Percentiles rank a stretch among this genome's conserved stretches.
Conservation (phyloP, 2,888 invertebrate genomes). For the Eugnorisma glareosa region DNA sequence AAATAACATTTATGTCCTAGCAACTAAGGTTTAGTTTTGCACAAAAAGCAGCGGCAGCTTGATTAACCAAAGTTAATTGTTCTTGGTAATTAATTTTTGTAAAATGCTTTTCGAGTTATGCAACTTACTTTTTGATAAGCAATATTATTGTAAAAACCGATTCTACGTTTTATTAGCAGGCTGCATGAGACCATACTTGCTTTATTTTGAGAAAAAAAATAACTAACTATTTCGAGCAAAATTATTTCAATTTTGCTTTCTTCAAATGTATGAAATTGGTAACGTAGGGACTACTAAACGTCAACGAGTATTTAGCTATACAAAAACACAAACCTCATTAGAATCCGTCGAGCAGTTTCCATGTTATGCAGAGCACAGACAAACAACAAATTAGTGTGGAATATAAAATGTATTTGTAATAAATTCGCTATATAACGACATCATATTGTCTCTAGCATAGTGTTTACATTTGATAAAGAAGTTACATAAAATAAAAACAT, state of each 20-base stretch:
- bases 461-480: conserved; percentile 22
- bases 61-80: conserved; percentile 41
- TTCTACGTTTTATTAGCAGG: not conserved
- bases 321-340: not conserved
- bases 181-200: not conserved
- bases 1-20: not conserved
- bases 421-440: conserved; percentile 65
- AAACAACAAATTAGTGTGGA: conserved; percentile 43
- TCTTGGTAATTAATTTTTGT: conserved; percentile 41
- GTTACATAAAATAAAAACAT: not conserved
- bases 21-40: not conserved
- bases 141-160: not conserved
- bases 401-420: conserved; percentile 69
- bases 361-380: not conserved
- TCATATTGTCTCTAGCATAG: conserved; percentile 47
- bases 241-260: not conserved
- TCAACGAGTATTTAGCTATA: not conserved
- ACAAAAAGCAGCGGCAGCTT: not conserved
- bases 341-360: not conserved
- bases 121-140: conserved; percentile 14
- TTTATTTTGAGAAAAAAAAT: not conserved
- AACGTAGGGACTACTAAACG: no score
- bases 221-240: no score
- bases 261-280: not conserved
- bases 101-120: not conserved